Evolutionary conservation across 2,797 vertebrate genomes (phyloP).

Genomic region (Acrocephalus scirpaceus): DNA sequence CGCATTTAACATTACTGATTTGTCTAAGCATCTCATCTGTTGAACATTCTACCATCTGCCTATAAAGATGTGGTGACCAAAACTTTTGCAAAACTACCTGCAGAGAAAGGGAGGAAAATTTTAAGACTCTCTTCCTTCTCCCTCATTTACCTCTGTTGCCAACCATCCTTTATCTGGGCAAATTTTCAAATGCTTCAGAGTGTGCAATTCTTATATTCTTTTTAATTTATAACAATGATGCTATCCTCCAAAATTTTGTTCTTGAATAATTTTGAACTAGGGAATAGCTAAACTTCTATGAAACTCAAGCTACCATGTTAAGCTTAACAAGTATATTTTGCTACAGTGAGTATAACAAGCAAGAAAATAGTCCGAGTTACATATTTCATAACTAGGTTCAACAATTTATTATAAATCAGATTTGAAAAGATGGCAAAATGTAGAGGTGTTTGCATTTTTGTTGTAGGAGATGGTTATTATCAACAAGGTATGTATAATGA

Average conservation of each 20-base stretch:
- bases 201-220: background rate
- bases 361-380: background rate
- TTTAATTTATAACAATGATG: background rate
- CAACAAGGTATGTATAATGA: background rate
- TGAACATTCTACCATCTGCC: background rate
- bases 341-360: background rate
- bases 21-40: background rate
- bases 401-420: background rate
- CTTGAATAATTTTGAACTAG: background rate
- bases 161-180: background rate
- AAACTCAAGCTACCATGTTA: background rate
- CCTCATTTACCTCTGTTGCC: background rate
- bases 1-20: background rate
- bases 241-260: background rate
- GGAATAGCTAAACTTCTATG: background rate
- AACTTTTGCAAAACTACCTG: background rate
- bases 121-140: background rate
- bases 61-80: background rate
- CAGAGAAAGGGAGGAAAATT: background rate
- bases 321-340: background rate
- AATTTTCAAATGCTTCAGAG: background rate
- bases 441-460: background rate
- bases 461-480: background rate
- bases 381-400: background rate
- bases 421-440: background rate